Evolutionary conservation across 2,888 invertebrate genomes (phyloP).

Genomic region (Oxystoma pomonae): DNA sequence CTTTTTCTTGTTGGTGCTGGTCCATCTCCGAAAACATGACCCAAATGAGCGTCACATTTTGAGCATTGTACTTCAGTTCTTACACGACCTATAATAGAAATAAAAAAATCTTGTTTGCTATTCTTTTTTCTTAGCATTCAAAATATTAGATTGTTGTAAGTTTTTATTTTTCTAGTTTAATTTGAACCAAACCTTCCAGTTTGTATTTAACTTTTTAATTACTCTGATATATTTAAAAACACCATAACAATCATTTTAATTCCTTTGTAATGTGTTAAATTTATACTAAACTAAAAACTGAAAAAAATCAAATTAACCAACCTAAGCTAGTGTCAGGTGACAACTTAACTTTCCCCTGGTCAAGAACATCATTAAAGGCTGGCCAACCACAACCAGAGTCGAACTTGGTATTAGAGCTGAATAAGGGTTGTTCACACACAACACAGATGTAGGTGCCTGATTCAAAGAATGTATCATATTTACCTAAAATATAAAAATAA

Average conservation of each 20-base stretch:
- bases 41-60: slow-evolving; percentile 90
- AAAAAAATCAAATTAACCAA: slow-evolving; percentile 36
- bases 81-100: slow-evolving; percentile 87
- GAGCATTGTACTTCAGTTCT: slow-evolving; percentile 95
- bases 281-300: neutral
- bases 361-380: slow-evolving; percentile 90
- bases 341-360: slow-evolving; percentile 81
- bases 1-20: slow-evolving; percentile 89
- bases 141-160: too few relatives aligned
- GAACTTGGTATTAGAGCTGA: slow-evolving; percentile 91
- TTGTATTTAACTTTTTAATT: too few relatives aligned
- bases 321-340: slow-evolving; percentile 85
- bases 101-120: too few relatives aligned
- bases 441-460: slow-evolving; percentile 88
- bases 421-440: slow-evolving; percentile 87
- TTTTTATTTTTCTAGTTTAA: too few relatives aligned
- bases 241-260: too few relatives aligned
- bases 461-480: slow-evolving; percentile 84
- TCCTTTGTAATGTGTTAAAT: too few relatives aligned
- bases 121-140: too few relatives aligned
- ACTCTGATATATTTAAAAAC: too few relatives aligned
- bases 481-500: slow-evolving; percentile 74
- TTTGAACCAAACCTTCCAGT: too few relatives aligned
- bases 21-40: slow-evolving; percentile 96
- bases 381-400: slow-evolving; percentile 99